These are phyloP conservation scores for Enteromius mattozi DNA, from an alignment of 2,797 vertebrate genomes.

Conservation along the genomic window DNA sequence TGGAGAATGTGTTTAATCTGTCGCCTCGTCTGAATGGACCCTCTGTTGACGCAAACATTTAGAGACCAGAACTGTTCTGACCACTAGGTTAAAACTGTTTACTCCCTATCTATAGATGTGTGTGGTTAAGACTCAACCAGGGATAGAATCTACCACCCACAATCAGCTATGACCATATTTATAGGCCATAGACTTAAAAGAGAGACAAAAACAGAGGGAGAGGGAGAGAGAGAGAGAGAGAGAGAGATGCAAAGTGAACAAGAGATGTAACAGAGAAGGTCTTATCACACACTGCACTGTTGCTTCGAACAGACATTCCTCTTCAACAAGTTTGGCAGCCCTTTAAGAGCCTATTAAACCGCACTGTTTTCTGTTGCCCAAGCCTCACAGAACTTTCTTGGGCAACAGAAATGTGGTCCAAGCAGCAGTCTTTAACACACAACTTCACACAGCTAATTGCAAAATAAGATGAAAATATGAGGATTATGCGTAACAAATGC, in stretches of 20 bases:
- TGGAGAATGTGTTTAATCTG: slow-evolving; percentile 63
- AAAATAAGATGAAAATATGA: slow-evolving; percentile 34
- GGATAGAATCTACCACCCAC: slow-evolving; percentile 50
- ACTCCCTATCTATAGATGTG: slow-evolving; percentile 62
- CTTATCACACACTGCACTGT: slow-evolving; percentile 68
- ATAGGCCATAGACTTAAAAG: not conserved
- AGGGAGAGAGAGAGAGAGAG: slow-evolving; percentile 23
- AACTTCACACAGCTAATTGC: slow-evolving; percentile 15
- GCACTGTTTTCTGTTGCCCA: slow-evolving; percentile 72
- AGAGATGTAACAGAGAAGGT: slow-evolving; percentile 24
- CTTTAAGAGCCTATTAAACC: slow-evolving; percentile 75
- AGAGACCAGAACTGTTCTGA: slow-evolving; percentile 16
- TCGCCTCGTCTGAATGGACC: slow-evolving; percentile 63
- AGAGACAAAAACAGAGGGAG: slow-evolving; percentile 7
- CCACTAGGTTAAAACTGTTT: slow-evolving; percentile 55
- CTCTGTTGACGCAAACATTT: slow-evolving; percentile 61
- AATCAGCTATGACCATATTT: slow-evolving; percentile 21
- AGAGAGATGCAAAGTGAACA: not conserved
- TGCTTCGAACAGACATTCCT: slow-evolving; percentile 74
- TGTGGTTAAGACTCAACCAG: slow-evolving; percentile 47
- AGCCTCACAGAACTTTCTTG: slow-evolving; percentile 32
- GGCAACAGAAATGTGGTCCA: slow-evolving; percentile 36
- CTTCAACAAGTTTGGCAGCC: slow-evolving; percentile 73
- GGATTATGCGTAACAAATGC: slow-evolving; percentile 13
- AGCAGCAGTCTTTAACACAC: slow-evolving; percentile 28